Evolutionary conservation across 1,140 invertebrate species (phyloP), one percentile per base, ranked within the genome.

Genomic region (Hyles vespertilio): DNA sequence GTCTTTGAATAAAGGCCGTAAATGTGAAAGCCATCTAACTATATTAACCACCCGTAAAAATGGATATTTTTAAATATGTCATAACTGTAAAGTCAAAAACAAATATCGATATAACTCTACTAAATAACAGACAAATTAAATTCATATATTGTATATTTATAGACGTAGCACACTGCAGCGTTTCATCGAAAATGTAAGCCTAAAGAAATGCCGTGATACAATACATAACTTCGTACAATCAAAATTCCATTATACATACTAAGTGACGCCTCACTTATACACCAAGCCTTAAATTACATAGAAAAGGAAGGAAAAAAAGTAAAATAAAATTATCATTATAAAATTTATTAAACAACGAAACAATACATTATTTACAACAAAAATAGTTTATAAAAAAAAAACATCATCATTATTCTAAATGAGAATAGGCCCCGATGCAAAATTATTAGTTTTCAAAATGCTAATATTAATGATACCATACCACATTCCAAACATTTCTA

Each of bases 271-370:
- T n/a, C 47, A 6, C 9, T 48, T 12, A 6, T 48, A 48, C 47
- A 48, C 9, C 9, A 48, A 48, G 47, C n/a, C 10, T 11, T 11
- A 48, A 22, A 2, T 3, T 48, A 48, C 47, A 6, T 12, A 48
- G 22, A 48, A 10, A 48, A 48, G 5, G 47, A 1, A n/a, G 36
- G 8, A 69, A 68, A 74, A 64, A 72, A 76, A 65, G 55, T 75
- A 69, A 79, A 69, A 50, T 55, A 55, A 74, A 79, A 74, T 71
- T 77, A 81, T 69, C 77, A 75, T 79, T 74, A 77, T 77, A 74
- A 74, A 73, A 74, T 83, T 84, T 79, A 81, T 81, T 82, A 63
- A 69, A 55, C 32, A 79, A 84, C 79, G 79, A 82, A 84, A 82
- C 67, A 65, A 66, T 66, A 69, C 65, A 73, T 72, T 86, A 85